These are phyloP conservation scores for Drosophila eohydei DNA, from an alignment of 2,888 invertebrate genomes.

Conservation along the genomic window DNA sequence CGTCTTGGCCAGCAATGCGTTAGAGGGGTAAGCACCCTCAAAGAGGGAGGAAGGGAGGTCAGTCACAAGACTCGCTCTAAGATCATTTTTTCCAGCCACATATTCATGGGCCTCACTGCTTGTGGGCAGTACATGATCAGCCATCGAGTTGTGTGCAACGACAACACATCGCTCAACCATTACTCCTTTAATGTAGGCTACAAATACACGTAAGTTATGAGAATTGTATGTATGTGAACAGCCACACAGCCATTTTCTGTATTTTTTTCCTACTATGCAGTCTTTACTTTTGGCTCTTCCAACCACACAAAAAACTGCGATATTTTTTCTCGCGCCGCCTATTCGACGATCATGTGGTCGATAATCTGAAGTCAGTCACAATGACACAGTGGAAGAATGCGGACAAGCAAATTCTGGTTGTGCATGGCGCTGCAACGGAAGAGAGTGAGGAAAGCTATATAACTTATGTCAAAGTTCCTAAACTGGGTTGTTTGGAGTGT, in stretches of 20 bases:
- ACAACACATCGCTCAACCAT: constrained; percentile 86
- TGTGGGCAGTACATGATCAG: constrained; percentile 97
- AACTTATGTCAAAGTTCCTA: constrained; percentile 86
- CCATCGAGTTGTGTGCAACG: constrained; percentile 89
- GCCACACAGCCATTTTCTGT: background rate
- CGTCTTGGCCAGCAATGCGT: constrained; percentile 86
- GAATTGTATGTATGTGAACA: background rate
- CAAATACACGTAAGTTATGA: constrained; percentile 87
- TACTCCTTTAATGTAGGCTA: constrained; percentile 87
- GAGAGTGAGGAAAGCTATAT: constrained; percentile 85
- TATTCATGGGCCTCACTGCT: constrained; percentile 97
- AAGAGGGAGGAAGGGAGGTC: background rate
- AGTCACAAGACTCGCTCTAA: background rate
- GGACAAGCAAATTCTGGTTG: constrained; percentile 87
- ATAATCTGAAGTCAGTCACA: constrained; percentile 87
- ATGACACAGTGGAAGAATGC: constrained; percentile 88
- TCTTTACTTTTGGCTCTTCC: constrained; percentile 85
- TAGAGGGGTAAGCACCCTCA: constrained; percentile 83
- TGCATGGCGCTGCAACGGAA: constrained; percentile 86
- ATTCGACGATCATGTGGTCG: constrained; percentile 88
- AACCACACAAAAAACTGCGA: constrained; percentile 83
- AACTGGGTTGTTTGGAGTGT: constrained; percentile 88
- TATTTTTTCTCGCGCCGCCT: constrained; percentile 86
- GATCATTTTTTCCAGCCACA: constrained; percentile 88
- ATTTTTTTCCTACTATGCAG: constrained; percentile 49